These are phyloP conservation scores for Lithophane ornitopus DNA, from an alignment of 2,888 invertebrate genomes.

Conservation along the genomic window DNA sequence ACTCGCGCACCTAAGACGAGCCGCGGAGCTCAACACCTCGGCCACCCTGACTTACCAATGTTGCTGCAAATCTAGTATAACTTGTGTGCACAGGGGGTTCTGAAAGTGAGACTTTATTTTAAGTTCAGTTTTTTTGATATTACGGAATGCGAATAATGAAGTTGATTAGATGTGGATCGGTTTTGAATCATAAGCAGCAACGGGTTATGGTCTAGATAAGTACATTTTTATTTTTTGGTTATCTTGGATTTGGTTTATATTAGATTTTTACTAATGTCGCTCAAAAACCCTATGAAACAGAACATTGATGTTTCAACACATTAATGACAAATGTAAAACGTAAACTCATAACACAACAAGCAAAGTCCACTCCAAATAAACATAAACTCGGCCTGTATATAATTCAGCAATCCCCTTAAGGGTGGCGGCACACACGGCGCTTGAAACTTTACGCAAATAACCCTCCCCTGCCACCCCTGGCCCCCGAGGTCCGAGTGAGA, in stretches of 20 bases:
- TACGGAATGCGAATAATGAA: neutral
- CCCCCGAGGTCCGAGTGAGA: slow-evolving; percentile 78
- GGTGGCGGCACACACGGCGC: slow-evolving; percentile 80
- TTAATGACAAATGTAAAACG: slow-evolving; percentile 18
- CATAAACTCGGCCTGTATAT: slow-evolving; percentile 74
- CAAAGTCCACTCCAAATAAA: slow-evolving; percentile 37
- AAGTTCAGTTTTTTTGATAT: neutral
- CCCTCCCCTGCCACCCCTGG: slow-evolving; percentile 52
- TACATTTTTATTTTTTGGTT: neutral
- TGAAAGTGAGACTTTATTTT: too few species aligned
- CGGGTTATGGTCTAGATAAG: neutral
- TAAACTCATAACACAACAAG: slow-evolving; percentile 33
- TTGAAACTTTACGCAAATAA: slow-evolving; percentile 84
- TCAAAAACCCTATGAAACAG: neutral
- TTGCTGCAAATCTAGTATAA: slow-evolving; percentile 70
- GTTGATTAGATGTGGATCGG: neutral
- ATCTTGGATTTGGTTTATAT: too few species aligned
- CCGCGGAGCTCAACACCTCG: slow-evolving; percentile 82
- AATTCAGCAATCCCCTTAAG: slow-evolving; percentile 73
- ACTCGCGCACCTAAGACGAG: slow-evolving; percentile 83
- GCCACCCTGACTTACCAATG: slow-evolving; percentile 74
- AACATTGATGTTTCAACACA: slow-evolving; percentile 8
- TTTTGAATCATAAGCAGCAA: neutral
- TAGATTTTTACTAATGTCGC: neutral
- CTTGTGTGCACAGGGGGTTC: slow-evolving; percentile 68